Evolutionary conservation across 2,888 invertebrate species (phyloP).

Genomic region (Scotopteryx bipunctaria): DNA sequence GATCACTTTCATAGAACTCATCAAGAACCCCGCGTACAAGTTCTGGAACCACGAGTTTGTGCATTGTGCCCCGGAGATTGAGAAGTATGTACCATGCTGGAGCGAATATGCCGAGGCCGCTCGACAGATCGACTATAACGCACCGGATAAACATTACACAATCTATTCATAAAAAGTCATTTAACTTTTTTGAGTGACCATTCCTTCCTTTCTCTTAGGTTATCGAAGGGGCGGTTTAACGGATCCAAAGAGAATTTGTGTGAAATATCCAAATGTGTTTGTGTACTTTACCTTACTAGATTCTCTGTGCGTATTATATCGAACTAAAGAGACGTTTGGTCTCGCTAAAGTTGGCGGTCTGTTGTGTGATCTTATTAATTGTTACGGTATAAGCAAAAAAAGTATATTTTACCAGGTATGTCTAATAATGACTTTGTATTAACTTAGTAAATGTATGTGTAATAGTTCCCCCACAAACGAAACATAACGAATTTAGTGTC

Average conservation of each 20-base stretch:
- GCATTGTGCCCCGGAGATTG: slow-evolving; percentile 99
- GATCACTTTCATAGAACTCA: slow-evolving; percentile 99
- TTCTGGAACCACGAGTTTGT: slow-evolving; percentile 99
- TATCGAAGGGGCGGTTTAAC: not conserved
- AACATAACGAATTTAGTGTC: not conserved
- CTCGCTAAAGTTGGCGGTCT: not conserved
- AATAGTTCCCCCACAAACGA: not conserved
- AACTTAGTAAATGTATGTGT: too few relatives aligned
- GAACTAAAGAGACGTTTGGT: slow-evolving; percentile 3
- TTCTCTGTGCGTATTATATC: not conserved
- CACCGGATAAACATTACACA: not conserved
- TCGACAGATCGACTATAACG: not conserved
- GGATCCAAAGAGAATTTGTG: not conserved
- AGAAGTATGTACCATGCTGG: slow-evolving; percentile 88
- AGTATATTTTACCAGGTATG: not conserved
- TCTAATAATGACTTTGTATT: not conserved
- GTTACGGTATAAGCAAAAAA: not conserved
- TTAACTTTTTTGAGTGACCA: slow-evolving; percentile 7
- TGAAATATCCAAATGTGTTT: not conserved
- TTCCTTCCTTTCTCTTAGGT: slow-evolving; percentile 1
- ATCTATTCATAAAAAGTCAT: slow-evolving; percentile 9
- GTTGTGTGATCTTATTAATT: not conserved
- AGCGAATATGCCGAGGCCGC: slow-evolving; percentile 9
- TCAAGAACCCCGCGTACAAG: slow-evolving; percentile 98
- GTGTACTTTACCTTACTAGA: not conserved